phyloP scores from a whole-genome alignment of 30 jellyfish, hydroid and myxozoan genomes.

The Hydractinia echinata region DNA sequence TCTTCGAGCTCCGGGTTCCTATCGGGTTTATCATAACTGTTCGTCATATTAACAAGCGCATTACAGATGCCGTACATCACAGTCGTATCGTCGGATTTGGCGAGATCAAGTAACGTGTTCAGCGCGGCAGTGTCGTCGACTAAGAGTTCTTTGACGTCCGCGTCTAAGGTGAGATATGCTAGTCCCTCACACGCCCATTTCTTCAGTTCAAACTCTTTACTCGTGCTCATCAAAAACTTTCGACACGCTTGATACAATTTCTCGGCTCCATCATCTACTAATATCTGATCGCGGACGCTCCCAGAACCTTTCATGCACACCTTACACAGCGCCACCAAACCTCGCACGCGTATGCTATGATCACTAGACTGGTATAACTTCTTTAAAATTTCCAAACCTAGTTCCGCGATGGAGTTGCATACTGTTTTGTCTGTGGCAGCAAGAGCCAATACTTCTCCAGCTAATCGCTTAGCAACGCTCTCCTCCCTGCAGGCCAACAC shows the following conservation, averaged over 20 bases:
- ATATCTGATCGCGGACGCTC: constrained; percentile 48
- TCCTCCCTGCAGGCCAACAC: constrained; percentile 56
- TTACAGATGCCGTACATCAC: constrained; percentile 74
- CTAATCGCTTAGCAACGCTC: constrained; percentile 39
- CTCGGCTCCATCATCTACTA: constrained; percentile 72
- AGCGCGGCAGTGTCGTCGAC: constrained; percentile 53
- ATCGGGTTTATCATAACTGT: constrained; percentile 86
- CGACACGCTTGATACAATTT: constrained; percentile 57
- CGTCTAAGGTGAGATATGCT: constrained; percentile 78
- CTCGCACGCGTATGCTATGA: constrained; percentile 54
- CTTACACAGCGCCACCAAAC: constrained; percentile 79
- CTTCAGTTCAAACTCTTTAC: constrained; percentile 31
- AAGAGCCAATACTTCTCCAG: constrained; percentile 81
- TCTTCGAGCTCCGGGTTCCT: constrained; percentile 71
- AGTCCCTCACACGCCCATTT: constrained; percentile 84
- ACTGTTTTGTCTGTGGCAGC: constrained; percentile 74
- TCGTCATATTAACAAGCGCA: constrained; percentile 76
- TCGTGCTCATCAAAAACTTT: constrained; percentile 37
- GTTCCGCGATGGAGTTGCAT: constrained; percentile 44
- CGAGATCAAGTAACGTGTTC: constrained; percentile 47
- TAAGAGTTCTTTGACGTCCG: constrained; percentile 65
- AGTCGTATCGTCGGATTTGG: constrained; percentile 73
- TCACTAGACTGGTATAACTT: constrained; percentile 44
- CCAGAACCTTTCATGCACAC: constrained; percentile 80
- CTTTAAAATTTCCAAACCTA: constrained; percentile 64